Evolutionary conservation across 2,888 invertebrate species (phyloP), one percentile per base, ranked within the genome.

Genomic region (Epinotia bilunana): DNA sequence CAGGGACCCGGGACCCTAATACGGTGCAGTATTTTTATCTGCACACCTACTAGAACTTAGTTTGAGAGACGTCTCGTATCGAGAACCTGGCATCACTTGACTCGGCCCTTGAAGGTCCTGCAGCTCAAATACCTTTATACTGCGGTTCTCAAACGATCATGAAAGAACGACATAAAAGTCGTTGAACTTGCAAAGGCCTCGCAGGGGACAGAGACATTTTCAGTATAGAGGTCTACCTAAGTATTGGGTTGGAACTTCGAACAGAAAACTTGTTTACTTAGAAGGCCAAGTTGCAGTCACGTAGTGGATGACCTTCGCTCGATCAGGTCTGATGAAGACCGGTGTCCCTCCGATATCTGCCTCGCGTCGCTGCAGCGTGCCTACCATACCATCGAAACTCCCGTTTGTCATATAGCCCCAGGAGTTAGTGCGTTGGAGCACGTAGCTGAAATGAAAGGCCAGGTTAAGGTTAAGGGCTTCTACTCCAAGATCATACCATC

Each of bases 311-410:
- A 95, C 92, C 79, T 91, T 86, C 43, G 94, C 91, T 80, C 97
- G 91, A 81, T 96, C 96, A n/a, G 90, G 84, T 82, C 95, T 95
- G 83, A 95, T 95, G 88, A 96, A 95, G 65, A 96, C 88, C 0
- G 96, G 95, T 16, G 96, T 95, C n/a, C 95, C 95, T 0, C 96
- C 96, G 76, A 96, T 94, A 82, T 97, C 97, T 0, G 95, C 94
- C 77, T 94, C 91, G 33, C 88, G 89, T 28, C 93, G 89, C 80
- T 95, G 94, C 79, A 96, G 86, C 1, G 95, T 90, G 4, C 95
- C 95, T 72, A 96, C 95, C 91, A 96, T 89, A 11, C 96, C 96
- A 80, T 96, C 95, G 81, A 95, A 96, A n/a, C 93, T 94, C n/a
- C 95, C 95, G 77, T 95, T 94, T 73, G 91, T 93, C 72, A 91